Base-by-base conservation (phyloP, 1,140 invertebrate genomes). In the Ips typographus region DNA sequence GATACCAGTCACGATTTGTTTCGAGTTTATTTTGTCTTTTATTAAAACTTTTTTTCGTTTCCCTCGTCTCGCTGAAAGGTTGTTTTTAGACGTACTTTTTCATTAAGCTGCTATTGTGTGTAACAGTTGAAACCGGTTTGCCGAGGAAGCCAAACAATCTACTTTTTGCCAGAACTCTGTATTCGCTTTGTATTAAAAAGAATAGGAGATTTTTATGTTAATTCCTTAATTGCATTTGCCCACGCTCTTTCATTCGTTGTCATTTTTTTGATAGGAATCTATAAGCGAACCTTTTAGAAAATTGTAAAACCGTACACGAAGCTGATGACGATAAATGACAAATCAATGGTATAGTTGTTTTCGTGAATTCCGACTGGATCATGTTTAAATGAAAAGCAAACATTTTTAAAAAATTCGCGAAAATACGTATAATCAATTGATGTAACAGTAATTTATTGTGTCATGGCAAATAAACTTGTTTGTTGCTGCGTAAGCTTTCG, bases 51-150 rank as follows among this genome's bases (percentile, higher is more conserved):
- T 52, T 63, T 63, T 40, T 44, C 58, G 52, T 5, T 8, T 65
- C 51, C 49, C 63, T 51, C 63, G 55, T 65, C 49, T 65, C 56
- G 51, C 63, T 55, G 49, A 65, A 65, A 65, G 63, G 63, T 55
- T 65, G 63, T 65, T 65, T 65, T 22, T 51, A 65, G 51, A 65
- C 63, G 51, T 56, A 65, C 63, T 65, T 65, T 65, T 65, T 65
- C 63, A 65, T 65, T 56, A 65, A 56, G 42, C 63, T 56, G 63
- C 53, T 52, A 65, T 65, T 65, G 63, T 65, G 49, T 65, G 43
- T 38, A 41, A 55, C 63, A 65, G 63, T 44, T 5, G 51, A 65
- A 65, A 65, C 63, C 42, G 39, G 38, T 42, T 53, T 65, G 7
- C 36, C 38, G 47, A 65, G 42, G 63, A 65, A 65, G 63, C 63